Evolutionary conservation across 2,888 invertebrate species (phyloP).

Genomic region (Harpalus rufipes): DNA sequence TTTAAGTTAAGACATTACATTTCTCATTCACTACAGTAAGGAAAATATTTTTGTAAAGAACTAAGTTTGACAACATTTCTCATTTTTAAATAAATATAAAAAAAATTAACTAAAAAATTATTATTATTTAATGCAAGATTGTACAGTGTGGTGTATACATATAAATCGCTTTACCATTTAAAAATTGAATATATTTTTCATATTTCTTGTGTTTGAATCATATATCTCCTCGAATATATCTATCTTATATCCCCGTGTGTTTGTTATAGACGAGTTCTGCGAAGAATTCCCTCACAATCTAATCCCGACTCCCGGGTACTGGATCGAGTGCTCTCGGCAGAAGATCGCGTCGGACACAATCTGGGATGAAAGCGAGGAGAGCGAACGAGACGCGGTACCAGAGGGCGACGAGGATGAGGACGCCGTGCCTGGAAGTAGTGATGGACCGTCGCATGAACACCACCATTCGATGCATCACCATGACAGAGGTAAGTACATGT

Average conservation of each 20-base stretch:
- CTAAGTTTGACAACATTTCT: no score
- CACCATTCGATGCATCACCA: slow-evolving; percentile 70
- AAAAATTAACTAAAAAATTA: no score
- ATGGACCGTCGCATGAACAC: slow-evolving; percentile 75
- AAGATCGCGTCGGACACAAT: slow-evolving; percentile 90
- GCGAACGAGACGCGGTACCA: slow-evolving; percentile 85
- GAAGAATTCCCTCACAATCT: slow-evolving; percentile 95
- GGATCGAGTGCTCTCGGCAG: slow-evolving; percentile 97
- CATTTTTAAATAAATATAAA: no score
- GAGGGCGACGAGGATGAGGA: slow-evolving; percentile 77
- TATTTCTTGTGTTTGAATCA: no score
- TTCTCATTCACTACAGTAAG: no score
- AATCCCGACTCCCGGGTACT: slow-evolving; percentile 94
- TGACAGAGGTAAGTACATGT: slow-evolving; percentile 74
- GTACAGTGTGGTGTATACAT: no score
- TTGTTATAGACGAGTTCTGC: slow-evolving; percentile 90
- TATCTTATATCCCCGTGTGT: background rate
- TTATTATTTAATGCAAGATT: no score
- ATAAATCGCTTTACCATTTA: no score
- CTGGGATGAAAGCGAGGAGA: slow-evolving; percentile 86
- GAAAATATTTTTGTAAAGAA: no score
- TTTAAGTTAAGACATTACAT: no score
- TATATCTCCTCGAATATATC: no score
- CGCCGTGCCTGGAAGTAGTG: slow-evolving; percentile 70
- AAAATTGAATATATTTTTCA: no score